Evolutionary conservation across 2,888 invertebrate genomes (phyloP).

Genomic region (Subacronicta megacephala): DNA sequence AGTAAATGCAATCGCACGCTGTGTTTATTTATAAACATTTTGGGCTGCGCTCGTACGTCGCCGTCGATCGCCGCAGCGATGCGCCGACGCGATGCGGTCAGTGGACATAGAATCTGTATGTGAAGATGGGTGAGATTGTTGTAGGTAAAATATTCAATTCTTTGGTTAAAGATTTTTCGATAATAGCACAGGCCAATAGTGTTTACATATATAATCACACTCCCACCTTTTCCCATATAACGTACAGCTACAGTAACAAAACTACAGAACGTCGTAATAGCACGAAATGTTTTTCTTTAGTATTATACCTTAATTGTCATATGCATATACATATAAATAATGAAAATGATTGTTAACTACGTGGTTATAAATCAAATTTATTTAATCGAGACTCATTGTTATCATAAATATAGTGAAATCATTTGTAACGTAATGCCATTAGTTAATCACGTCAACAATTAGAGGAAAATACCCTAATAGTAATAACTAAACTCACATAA

Average conservation of each 20-base stretch:
- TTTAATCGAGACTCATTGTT: neutral
- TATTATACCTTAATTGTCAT: too few species aligned
- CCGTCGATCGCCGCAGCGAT: conserved; percentile 61
- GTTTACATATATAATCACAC: neutral
- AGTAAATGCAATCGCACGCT: conserved; percentile 45
- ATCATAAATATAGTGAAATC: neutral
- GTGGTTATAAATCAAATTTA: neutral
- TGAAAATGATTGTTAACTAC: neutral
- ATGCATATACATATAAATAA: too few species aligned
- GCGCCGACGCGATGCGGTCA: conserved; percentile 73
- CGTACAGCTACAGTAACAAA: too few species aligned
- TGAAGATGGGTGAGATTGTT: neutral
- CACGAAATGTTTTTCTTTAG: too few species aligned
- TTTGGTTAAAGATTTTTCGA: neutral
- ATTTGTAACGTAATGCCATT: neutral
- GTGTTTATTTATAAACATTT: conserved; percentile 74
- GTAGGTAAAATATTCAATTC: conserved; percentile 36
- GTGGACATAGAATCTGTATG: conserved; percentile 58
- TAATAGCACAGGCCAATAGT: neutral
- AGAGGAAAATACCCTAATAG: conserved; percentile 12
- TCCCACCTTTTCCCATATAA: too few species aligned
- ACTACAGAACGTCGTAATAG: too few species aligned
- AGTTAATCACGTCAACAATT: neutral
- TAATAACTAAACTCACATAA: conserved; percentile 1
- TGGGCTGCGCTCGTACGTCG: conserved; percentile 48